These are phyloP conservation scores for Leptothorax acervorum DNA, from an alignment of 2,888 invertebrate genomes.

Conservation along the genomic window DNA sequence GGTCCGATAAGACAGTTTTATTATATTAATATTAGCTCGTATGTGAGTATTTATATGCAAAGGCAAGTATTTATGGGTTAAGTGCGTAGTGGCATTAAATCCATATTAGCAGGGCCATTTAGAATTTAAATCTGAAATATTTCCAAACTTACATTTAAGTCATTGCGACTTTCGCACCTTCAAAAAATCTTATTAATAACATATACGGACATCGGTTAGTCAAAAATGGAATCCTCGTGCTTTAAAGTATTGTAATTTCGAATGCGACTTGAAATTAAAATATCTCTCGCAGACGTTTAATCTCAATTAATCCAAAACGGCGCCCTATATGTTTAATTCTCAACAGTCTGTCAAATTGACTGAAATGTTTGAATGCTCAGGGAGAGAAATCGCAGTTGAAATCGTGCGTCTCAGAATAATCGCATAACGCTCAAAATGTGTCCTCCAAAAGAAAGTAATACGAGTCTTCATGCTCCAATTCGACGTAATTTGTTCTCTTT, in stretches of 20 bases:
- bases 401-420: conserved; percentile 11
- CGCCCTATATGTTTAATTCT: background rate
- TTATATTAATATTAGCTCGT: conserved; percentile 22
- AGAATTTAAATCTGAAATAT: conserved; percentile 5
- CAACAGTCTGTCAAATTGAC: background rate
- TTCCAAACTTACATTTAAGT: background rate
- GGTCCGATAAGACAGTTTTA: background rate
- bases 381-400: background rate
- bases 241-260: background rate
- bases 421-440: background rate
- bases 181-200: conserved; percentile 7
- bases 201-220: background rate
- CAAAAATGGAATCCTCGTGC: background rate
- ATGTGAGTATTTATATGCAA: background rate
- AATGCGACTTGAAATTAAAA: conserved; percentile 4
- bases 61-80: conserved; percentile 22
- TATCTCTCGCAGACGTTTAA: background rate
- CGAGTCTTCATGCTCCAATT: conserved; percentile 41
- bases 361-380: background rate
- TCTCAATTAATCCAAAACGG: background rate
- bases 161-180: background rate
- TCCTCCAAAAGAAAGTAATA: conserved; percentile 22
- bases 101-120: background rate
- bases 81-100: no score
- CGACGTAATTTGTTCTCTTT: conserved; percentile 15